phyloP scores from a whole-genome alignment of 1,140 invertebrate species.

The Bemisia tabaci region DNA sequence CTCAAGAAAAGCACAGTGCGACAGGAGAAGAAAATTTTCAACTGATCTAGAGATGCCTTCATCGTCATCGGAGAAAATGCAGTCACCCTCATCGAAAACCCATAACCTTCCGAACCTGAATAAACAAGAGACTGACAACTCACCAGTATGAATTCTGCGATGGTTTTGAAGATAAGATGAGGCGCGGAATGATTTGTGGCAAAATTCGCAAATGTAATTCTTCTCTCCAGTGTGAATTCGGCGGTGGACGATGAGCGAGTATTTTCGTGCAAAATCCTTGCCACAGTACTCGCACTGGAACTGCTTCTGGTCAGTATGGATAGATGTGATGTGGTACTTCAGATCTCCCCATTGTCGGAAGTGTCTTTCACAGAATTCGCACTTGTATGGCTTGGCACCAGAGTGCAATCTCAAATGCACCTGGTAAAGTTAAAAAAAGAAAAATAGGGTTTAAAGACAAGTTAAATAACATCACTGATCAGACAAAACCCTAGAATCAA shows the following conservation, averaged over 20 bases:
- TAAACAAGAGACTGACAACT: conserved; percentile 10
- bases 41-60: too few relatives aligned
- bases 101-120: too few relatives aligned
- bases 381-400: conserved; percentile 66
- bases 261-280: conserved; percentile 83
- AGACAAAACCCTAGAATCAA: neutral
- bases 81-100: too few relatives aligned
- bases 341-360: conserved; percentile 81
- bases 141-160: conserved; percentile 78
- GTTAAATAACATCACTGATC: conserved; percentile 1
- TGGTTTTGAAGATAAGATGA: conserved; percentile 76
- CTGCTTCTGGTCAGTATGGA: conserved; percentile 65
- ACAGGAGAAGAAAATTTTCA: too few relatives aligned
- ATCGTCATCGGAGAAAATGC: too few relatives aligned
- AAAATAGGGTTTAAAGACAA: conserved; percentile 11
- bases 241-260: conserved; percentile 80
- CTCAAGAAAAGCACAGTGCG: too few relatives aligned
- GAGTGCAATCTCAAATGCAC: conserved; percentile 58
- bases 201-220: conserved; percentile 79
- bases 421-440: conserved; percentile 28
- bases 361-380: conserved; percentile 55
- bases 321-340: conserved; percentile 74
- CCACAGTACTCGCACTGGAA: conserved; percentile 85
- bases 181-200: conserved; percentile 66
- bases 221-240: conserved; percentile 80